Conservation (phyloP, 1,140 invertebrate genomes). For the Eriosoma lanigerum region DNA sequence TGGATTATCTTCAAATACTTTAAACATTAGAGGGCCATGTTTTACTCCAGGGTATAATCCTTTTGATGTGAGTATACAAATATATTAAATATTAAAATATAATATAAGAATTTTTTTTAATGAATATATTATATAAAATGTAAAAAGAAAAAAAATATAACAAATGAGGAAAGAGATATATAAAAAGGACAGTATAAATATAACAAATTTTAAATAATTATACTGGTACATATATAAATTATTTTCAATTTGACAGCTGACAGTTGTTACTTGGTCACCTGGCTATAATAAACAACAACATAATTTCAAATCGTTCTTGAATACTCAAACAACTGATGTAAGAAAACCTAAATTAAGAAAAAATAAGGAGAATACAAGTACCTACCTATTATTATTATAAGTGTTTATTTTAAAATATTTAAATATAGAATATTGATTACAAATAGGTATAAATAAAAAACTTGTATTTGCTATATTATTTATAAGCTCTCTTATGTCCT, state of each 20-base stretch:
- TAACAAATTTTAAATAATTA: neutral
- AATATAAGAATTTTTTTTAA: too few species aligned
- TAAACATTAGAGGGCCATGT: neutral
- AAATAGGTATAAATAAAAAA: too few species aligned
- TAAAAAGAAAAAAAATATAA: too few species aligned
- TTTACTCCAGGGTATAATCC: slow-evolving; percentile 19
- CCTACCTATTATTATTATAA: too few species aligned
- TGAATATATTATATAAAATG: too few species aligned
- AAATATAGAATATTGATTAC: too few species aligned
- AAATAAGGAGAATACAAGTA: neutral
- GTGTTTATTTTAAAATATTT: too few species aligned
- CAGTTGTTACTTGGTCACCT: slow-evolving; percentile 39
- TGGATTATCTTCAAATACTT: slow-evolving; percentile 6
- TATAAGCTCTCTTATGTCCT: too few species aligned
- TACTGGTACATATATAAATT: neutral
- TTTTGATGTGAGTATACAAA: slow-evolving; percentile 32
- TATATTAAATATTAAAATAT: too few species aligned
- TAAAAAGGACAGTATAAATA: too few species aligned
- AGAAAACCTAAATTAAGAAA: neutral
- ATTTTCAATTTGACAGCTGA: neutral
- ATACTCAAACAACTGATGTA: neutral
- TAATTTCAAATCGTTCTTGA: neutral
- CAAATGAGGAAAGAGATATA: too few species aligned
- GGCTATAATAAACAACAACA: slow-evolving; percentile 25
- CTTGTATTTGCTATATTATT: too few species aligned